Evolutionary conservation across 92 coral and sea anemone species (phyloP).

Genomic region (Zoanthus sansibaricus): DNA sequence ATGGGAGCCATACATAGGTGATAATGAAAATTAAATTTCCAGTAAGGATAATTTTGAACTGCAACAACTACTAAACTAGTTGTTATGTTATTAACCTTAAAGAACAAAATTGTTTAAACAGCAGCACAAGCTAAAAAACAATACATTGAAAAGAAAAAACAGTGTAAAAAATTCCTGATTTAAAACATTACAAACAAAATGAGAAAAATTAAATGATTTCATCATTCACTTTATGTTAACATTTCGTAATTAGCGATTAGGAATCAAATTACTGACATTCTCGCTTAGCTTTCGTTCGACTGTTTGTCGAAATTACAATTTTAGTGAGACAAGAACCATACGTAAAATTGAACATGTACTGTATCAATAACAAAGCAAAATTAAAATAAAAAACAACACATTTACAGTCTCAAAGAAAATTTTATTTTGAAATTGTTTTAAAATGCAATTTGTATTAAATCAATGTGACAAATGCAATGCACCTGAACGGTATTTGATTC

Average conservation of each 20-base stretch:
- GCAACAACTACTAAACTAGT: neutral
- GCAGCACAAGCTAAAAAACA: neutral
- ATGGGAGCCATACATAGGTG: neutral
- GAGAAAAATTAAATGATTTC: neutral
- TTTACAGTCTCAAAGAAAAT: neutral
- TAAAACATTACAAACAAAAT: neutral
- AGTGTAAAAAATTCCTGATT: neutral
- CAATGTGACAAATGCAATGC: too few relatives aligned
- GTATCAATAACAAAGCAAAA: neutral
- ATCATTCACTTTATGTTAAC: too few relatives aligned
- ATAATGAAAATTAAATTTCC: neutral
- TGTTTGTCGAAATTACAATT: neutral
- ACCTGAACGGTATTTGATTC: slow-evolving; percentile 46
- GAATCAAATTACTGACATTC: too few relatives aligned
- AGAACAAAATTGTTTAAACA: neutral
- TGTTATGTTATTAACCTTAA: neutral
- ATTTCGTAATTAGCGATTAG: too few relatives aligned
- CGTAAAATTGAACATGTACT: neutral
- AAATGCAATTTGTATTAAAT: too few relatives aligned
- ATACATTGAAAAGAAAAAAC: neutral
- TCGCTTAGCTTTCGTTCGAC: too few relatives aligned
- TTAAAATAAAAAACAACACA: neutral
- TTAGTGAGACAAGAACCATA: neutral
- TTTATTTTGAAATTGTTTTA: neutral
- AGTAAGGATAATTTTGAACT: neutral